Conservation (phyloP, 2,797 vertebrate genomes). For the Miichthys miiuy region DNA sequence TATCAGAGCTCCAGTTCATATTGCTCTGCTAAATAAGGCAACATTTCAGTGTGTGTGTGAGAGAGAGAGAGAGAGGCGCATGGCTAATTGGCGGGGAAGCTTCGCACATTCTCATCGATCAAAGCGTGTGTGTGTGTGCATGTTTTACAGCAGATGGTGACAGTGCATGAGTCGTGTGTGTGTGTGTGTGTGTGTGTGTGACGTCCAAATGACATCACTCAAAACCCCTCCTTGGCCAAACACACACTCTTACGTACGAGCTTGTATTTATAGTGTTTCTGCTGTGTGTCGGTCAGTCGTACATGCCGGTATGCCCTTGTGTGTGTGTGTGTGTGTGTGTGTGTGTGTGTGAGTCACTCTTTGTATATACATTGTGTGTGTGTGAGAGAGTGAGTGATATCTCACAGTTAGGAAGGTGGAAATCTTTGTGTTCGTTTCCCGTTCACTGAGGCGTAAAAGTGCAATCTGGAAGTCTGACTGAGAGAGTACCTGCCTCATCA, state of each 20-base stretch:
- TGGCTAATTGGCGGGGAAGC: slow-evolving; percentile 55
- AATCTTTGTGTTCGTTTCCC: slow-evolving; percentile 59
- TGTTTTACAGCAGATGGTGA: slow-evolving; percentile 80
- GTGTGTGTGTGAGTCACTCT: slow-evolving; percentile 21
- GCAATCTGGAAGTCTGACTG: slow-evolving; percentile 75
- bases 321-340: slow-evolving; percentile 34
- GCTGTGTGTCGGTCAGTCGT: background rate
- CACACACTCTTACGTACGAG: slow-evolving; percentile 23
- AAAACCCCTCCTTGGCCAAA: slow-evolving; percentile 56
- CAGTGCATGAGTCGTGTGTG: slow-evolving; percentile 70
- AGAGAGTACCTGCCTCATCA: slow-evolving; percentile 59
- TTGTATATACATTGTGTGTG: background rate
- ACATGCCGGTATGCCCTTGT: slow-evolving; percentile 1
- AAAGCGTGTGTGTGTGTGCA: slow-evolving; percentile 37
- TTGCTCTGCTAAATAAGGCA: slow-evolving; percentile 47
- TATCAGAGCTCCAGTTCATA: background rate
- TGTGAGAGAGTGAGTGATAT: background rate
- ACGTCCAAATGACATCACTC: slow-evolving; percentile 76
- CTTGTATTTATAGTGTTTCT: slow-evolving; percentile 40
- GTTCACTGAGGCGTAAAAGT: slow-evolving; percentile 64
- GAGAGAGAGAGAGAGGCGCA: background rate
- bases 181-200: slow-evolving; percentile 44
- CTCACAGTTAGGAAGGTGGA: slow-evolving; percentile 39
- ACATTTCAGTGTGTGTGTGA: background rate
- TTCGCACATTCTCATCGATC: slow-evolving; percentile 51